Evolutionary conservation across 2,797 vertebrate genomes (phyloP).

Genomic region (Numenius phaeopus): DNA sequence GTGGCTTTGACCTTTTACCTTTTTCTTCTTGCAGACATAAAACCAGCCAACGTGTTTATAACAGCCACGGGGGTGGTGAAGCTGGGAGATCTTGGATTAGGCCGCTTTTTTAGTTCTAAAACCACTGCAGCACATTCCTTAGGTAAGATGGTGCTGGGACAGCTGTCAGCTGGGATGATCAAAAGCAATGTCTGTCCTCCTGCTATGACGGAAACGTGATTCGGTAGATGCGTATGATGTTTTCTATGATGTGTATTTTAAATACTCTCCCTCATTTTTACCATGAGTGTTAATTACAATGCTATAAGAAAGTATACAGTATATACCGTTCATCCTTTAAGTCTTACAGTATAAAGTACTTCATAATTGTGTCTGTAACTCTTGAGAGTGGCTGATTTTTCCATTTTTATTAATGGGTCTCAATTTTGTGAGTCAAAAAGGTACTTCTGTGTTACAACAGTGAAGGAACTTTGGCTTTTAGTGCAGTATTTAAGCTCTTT

Average conservation of each 20-base stretch:
- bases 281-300: background rate
- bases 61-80: constrained; percentile 88
- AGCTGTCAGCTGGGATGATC: background rate
- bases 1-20: constrained; percentile 33
- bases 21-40: constrained; percentile 84
- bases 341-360: background rate
- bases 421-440: background rate
- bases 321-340: background rate
- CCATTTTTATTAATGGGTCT: background rate
- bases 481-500: background rate
- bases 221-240: fast-evolving
- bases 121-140: constrained; percentile 90
- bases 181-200: background rate
- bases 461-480: background rate
- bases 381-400: background rate
- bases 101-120: constrained; percentile 89
- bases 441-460: background rate
- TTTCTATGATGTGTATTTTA: background rate
- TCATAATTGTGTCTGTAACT: background rate
- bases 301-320: background rate
- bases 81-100: constrained; percentile 88
- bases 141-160: constrained; percentile 74
- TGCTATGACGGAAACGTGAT: fast-evolving
- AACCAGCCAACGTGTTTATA: constrained; percentile 90
- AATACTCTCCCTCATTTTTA: background rate